phyloP scores from a whole-genome alignment of 2,797 vertebrate species.

The Rhinoraja longicauda region DNA sequence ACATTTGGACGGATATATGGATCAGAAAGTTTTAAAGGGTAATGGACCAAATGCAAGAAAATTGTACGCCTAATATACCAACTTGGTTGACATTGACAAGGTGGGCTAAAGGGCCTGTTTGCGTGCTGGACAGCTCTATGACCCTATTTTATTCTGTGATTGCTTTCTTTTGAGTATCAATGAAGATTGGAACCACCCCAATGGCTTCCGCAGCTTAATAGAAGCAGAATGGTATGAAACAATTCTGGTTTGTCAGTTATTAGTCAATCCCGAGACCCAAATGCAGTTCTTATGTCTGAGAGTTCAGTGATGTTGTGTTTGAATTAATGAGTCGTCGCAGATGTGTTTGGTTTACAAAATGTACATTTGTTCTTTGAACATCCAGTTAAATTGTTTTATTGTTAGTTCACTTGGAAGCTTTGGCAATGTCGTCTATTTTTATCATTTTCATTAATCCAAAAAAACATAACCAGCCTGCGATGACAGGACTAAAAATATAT shows the following conservation, averaged over 20 bases:
- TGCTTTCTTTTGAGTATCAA: background rate
- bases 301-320: conserved; percentile 15
- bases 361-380: conserved; percentile 25
- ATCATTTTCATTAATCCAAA: background rate
- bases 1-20: no score
- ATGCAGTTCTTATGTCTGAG: background rate
- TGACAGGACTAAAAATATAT: background rate
- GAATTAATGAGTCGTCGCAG: conserved; percentile 17
- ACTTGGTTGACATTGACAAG: no score
- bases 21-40: no score
- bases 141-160: background rate
- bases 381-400: conserved; percentile 17
- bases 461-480: background rate
- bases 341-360: background rate
- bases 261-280: background rate
- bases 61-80: no score
- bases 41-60: no score
- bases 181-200: no score
- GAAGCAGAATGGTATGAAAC: background rate
- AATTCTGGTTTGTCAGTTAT: background rate
- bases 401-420: background rate
- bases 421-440: background rate
- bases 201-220: background rate
- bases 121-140: no score
- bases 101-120: no score